Conservation (phyloP, 2,797 vertebrate genomes). For the Cryptoblepharus egeriae region DNA sequence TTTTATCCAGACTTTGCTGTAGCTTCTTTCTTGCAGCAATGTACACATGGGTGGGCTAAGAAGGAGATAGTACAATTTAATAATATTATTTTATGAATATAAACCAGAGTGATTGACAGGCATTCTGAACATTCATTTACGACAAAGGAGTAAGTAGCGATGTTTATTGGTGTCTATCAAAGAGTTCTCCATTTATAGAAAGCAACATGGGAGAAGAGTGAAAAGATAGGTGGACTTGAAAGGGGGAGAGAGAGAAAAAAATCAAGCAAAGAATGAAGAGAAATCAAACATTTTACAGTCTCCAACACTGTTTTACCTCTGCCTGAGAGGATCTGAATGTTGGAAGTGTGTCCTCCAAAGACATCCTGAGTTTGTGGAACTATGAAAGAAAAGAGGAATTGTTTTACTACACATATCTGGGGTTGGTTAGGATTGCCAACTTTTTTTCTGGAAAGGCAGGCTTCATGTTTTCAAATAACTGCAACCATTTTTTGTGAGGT, state of each 20-base stretch:
- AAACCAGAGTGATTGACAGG: no score
- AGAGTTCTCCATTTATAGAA: neutral
- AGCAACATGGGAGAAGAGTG: neutral
- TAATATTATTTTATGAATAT: no score
- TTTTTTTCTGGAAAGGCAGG: neutral
- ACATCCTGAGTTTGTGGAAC: conserved; percentile 32
- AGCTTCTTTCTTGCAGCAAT: no score
- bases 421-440: neutral
- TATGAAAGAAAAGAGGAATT: conserved; percentile 8
- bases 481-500: no score
- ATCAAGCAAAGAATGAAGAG: neutral
- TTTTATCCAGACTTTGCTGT: neutral
- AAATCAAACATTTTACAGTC: neutral
- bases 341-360: conserved; percentile 28
- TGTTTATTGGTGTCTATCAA: neutral
- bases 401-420: neutral
- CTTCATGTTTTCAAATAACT: no score
- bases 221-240: neutral
- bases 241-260: no score
- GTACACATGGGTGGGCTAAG: no score
- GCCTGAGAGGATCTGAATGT: conserved; percentile 8
- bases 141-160: neutral
- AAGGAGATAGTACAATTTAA: no score
- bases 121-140: neutral
- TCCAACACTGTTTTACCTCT: neutral